Evolutionary conservation across 2,113 vertebrate species (phyloP).

Genomic region (Mobula birostris): DNA sequence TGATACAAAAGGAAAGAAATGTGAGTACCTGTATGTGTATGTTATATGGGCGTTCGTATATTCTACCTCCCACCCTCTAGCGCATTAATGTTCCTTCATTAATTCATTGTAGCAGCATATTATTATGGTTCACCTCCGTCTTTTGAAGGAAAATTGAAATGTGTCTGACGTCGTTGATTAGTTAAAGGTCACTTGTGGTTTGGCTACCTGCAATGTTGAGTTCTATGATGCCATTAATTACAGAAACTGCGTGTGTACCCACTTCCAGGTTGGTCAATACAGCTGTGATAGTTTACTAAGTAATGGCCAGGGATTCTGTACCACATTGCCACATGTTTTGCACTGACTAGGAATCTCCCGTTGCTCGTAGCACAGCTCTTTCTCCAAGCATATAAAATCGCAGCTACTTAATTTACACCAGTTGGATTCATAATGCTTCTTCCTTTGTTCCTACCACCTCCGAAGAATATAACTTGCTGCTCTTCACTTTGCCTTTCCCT

Average conservation of each 20-base stretch:
- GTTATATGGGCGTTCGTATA: not conserved
- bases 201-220: not conserved
- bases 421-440: too few species aligned
- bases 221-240: conserved; percentile 18
- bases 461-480: not conserved
- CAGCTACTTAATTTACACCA: not conserved
- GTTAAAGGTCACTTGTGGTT: conserved; percentile 26
- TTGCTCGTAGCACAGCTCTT: not conserved
- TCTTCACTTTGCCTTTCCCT: not conserved
- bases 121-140: not conserved
- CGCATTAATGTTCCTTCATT: not conserved
- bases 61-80: not conserved
- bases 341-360: not conserved
- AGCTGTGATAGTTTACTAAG: not conserved
- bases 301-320: not conserved
- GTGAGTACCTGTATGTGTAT: not conserved
- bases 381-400: not conserved
- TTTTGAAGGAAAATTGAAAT: conserved; percentile 24
- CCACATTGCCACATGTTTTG: not conserved
- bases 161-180: not conserved
- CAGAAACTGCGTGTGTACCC: not conserved
- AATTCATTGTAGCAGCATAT: conserved; percentile 11
- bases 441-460: not conserved
- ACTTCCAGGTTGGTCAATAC: not conserved
- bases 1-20: not conserved